These are phyloP conservation scores for Lipophrys pholis DNA, from an alignment of 2,113 vertebrate species.

Conservation along the genomic window DNA sequence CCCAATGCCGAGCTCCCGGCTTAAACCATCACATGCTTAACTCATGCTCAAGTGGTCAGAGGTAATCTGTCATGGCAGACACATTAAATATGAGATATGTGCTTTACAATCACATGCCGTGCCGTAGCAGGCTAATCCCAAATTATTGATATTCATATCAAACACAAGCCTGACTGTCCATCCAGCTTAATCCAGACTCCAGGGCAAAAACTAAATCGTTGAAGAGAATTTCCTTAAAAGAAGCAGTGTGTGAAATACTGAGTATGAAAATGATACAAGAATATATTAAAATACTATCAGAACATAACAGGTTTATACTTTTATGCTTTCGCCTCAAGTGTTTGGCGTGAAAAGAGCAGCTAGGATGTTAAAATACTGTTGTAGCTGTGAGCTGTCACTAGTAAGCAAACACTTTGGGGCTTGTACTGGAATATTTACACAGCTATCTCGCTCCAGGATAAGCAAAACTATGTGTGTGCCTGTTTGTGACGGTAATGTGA, in stretches of 20 bases:
- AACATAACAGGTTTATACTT: background rate
- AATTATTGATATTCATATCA: conserved; percentile 40
- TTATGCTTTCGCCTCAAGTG: background rate
- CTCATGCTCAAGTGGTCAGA: conserved; percentile 23
- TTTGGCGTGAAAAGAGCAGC: background rate
- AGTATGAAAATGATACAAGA: background rate
- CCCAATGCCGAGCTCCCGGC: background rate
- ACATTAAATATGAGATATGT: conserved; percentile 52
- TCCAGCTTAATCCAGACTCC: background rate
- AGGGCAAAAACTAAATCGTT: background rate
- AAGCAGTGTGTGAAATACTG: background rate
- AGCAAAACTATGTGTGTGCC: background rate
- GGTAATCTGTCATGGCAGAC: conserved; percentile 54
- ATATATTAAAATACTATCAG: too few relatives aligned
- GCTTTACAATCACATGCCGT: conserved; percentile 52
- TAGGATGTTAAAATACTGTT: conserved; percentile 19
- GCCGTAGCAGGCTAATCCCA: conserved; percentile 35
- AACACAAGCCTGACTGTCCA: background rate
- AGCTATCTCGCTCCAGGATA: conserved; percentile 16
- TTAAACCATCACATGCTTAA: conserved; percentile 65
- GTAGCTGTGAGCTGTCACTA: conserved; percentile 16
- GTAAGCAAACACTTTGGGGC: conserved; percentile 46
- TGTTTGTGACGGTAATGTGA: conserved; percentile 15
- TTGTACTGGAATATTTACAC: conserved; percentile 51
- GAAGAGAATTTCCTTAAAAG: conserved; percentile 4